These are phyloP conservation scores for Poeciliopsis gracilis DNA, from an alignment of 2,797 vertebrate species.

Conservation along the genomic window DNA sequence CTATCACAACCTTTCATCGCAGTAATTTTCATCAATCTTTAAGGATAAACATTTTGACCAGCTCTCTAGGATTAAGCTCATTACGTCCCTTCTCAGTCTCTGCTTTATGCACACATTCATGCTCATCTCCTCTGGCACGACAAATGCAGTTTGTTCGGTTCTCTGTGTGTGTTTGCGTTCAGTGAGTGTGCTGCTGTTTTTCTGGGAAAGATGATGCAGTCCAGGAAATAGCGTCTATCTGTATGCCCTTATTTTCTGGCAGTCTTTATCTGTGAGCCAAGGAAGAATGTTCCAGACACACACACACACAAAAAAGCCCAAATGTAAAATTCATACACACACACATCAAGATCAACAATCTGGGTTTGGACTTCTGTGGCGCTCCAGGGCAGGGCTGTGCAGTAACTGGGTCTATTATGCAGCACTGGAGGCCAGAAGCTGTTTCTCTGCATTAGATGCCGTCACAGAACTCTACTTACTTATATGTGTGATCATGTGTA, in stretches of 20 bases:
- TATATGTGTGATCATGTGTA: slow-evolving; percentile 22
- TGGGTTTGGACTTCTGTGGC: slow-evolving; percentile 38
- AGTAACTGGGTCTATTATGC: slow-evolving; percentile 80
- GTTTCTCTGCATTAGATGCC: slow-evolving; percentile 63
- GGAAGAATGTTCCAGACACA: slow-evolving; percentile 32
- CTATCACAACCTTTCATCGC: background rate
- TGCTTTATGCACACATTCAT: slow-evolving; percentile 5
- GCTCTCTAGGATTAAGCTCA: slow-evolving; percentile 37
- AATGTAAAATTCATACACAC: slow-evolving; percentile 27
- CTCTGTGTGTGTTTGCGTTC: background rate
- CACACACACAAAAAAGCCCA: background rate
- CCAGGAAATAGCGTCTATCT: slow-evolving; percentile 28
- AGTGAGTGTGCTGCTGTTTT: slow-evolving; percentile 17
- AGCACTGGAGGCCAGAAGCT: slow-evolving; percentile 73
- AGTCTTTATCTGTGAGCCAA: slow-evolving; percentile 33
- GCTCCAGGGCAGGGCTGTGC: slow-evolving; percentile 50
- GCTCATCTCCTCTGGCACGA: slow-evolving; percentile 4
- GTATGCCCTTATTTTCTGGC: slow-evolving; percentile 42
- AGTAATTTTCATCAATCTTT: background rate
- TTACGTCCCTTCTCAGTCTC: slow-evolving; percentile 5
- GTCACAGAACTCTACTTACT: slow-evolving; percentile 22
- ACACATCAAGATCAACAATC: slow-evolving; percentile 25
- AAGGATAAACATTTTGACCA: slow-evolving; percentile 25
- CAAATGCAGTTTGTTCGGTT: background rate
- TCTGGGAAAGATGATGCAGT: background rate